phyloP scores from a whole-genome alignment of 2,797 vertebrate species.

The Phalanger gymnotis region DNA sequence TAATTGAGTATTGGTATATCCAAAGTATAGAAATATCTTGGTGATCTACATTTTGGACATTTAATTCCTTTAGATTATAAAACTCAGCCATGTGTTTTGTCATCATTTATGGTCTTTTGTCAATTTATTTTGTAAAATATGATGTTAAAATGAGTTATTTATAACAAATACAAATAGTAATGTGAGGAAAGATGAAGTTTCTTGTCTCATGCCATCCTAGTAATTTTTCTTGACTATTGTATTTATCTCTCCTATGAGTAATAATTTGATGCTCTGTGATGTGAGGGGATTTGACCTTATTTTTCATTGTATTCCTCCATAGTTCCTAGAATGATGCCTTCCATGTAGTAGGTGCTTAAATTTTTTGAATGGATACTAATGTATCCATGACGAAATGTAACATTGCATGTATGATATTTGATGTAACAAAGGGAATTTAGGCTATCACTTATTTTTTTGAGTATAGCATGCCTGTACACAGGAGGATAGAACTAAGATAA shows the following conservation, averaged over 20 bases:
- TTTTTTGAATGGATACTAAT: background rate
- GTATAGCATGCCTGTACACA: background rate
- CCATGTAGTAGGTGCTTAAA: background rate
- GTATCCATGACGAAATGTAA: background rate
- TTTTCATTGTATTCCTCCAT: background rate
- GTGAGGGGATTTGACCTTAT: background rate
- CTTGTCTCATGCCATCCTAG: background rate
- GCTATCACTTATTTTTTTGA: background rate
- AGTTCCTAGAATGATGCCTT: background rate
- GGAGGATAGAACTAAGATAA: background rate
- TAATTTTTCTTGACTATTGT: slow-evolving; percentile 3
- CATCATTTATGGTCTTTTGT: background rate
- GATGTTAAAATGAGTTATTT: background rate
- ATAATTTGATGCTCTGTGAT: background rate
- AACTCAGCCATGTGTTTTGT: background rate
- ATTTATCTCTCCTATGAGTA: accelerated
- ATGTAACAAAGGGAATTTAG: background rate
- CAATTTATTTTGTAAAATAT: background rate
- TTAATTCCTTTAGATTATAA: background rate
- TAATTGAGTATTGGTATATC: background rate
- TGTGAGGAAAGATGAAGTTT: background rate
- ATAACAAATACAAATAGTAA: background rate
- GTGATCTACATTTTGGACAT: background rate
- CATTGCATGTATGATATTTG: background rate
- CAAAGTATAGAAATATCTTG: background rate